Conservation (phyloP, 2,797 vertebrate species). For the Phalanger gymnotis region DNA sequence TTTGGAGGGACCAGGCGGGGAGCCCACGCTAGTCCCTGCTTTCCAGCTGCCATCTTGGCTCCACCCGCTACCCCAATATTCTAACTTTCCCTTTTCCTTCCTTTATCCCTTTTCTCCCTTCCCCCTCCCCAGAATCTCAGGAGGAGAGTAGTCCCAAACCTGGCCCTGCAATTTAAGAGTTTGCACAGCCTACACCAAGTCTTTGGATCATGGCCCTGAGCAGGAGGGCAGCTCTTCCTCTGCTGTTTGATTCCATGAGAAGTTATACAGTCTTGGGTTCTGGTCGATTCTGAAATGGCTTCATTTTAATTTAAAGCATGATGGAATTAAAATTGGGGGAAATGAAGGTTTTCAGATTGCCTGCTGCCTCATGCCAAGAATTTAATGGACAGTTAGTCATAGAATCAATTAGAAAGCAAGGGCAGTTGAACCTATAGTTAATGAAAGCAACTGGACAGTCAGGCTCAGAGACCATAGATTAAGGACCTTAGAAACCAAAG, state of each 20-base stretch:
- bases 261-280: not conserved
- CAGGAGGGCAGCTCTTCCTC: not conserved
- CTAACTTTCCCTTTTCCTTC: not conserved
- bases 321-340: not conserved
- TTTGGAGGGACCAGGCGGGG: no score
- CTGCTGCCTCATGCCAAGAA: constrained; percentile 14
- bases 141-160: not conserved
- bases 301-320: not conserved
- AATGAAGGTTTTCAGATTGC: constrained; percentile 13
- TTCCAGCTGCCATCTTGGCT: no score
- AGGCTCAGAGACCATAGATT: not conserved
- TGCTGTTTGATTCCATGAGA: constrained; percentile 23
- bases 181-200: not conserved
- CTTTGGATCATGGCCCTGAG: not conserved
- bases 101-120: not conserved
- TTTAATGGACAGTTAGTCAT: constrained; percentile 52
- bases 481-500: constrained; percentile 7
- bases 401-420: constrained; percentile 43
- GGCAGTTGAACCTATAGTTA: not conserved
- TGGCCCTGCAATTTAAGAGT: not conserved
- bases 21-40: no score
- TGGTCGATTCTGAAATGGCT: not conserved
- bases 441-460: constrained; percentile 47
- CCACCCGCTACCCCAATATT: no score
- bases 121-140: not conserved